Conservation (phyloP, 2,888 invertebrate genomes). For the Microplitis manilae region DNA sequence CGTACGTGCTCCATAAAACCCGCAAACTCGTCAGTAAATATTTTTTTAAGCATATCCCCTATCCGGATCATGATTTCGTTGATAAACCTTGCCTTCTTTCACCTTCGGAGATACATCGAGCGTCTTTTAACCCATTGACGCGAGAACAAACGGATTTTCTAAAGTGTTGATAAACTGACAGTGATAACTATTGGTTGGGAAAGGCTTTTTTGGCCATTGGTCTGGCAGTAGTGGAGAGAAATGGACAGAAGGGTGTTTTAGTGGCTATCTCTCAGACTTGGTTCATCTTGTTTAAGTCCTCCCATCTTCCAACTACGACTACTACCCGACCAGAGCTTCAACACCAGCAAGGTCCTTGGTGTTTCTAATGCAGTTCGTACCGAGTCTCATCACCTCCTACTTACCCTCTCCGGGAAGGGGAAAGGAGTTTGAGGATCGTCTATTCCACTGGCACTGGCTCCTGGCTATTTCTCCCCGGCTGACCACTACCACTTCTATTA, state of each 20-base stretch:
- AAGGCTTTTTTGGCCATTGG: neutral
- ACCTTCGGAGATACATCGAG: neutral
- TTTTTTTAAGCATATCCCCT: too few species aligned
- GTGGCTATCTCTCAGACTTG: conserved; percentile 67
- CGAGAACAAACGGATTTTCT: conserved; percentile 13
- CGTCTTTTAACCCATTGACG: neutral
- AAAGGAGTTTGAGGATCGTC: conserved; percentile 34
- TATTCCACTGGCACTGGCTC: conserved; percentile 52
- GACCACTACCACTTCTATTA: conserved; percentile 65
- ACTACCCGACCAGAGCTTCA: neutral
- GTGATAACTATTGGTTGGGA: conserved; percentile 26
- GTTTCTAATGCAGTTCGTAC: conserved; percentile 38
- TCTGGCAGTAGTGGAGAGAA: conserved; percentile 37
- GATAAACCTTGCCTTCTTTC: too few species aligned
- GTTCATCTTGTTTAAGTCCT: conserved; percentile 51
- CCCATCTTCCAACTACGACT: neutral
- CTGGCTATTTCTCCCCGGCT: conserved; percentile 60
- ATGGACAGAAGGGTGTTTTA: conserved; percentile 65
- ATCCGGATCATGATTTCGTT: too few species aligned
- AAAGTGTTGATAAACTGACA: conserved; percentile 46
- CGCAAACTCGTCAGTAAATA: neutral
- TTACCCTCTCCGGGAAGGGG: neutral
- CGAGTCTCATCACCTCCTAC: conserved; percentile 35
- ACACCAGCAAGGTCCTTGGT: conserved; percentile 20
- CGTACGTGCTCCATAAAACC: conserved; percentile 57